Base-by-base conservation (phyloP, 2,888 invertebrate species). In the Phrixothrix hirtus region DNA sequence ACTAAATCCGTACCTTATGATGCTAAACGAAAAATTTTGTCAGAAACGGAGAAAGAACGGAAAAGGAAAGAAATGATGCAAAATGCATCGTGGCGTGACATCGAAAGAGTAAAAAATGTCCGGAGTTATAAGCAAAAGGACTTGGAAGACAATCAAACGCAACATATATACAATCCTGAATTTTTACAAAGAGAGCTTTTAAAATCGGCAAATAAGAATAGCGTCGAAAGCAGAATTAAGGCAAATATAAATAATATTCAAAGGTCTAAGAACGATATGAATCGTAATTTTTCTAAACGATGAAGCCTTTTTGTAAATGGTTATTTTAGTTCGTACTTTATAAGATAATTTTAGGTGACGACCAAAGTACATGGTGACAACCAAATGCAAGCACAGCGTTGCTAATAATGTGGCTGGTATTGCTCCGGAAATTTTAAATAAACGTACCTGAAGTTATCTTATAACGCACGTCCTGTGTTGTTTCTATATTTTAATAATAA, bases 241-340 rank as follows among this genome's bases (percentile, higher is more conserved):
- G 84, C 95, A 9, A 96, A 94, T 71, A 83, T 90, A 31, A 91
- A 95, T 73, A 91, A 92, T 66, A 91, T 95, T 59, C 95, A 96
- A 73, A 81, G 94, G 48, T 87, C 88, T 2, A 81, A 82, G 12
- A 77, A 81, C 14, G 86, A 90, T 38, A 92, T 95, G 90, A 86
- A 92, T 64, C 82, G 84, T 54, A 87, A 93, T 75, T 95, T 95
- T 78, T 89, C 90, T 0, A 60, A 58, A 12, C 55, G 67, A 36
- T 44, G 62, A 31, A 61, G n/a, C n/a, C 14, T 15, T 29, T 41
- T 41, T 29, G 7, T 21, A 34, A 16, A 34, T 15, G 14, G 15
- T 16, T 5, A n/a, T n/a, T n/a, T n/a, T n/a, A n/a, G n/a, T n/a
- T n/a, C n/a, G n/a, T n/a, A n/a, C n/a, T n/a, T n/a, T 36, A 36